phyloP scores from a whole-genome alignment of 37 sponge, comb jelly and placozoan species.

The Halisarca cf. caerulea region DNA sequence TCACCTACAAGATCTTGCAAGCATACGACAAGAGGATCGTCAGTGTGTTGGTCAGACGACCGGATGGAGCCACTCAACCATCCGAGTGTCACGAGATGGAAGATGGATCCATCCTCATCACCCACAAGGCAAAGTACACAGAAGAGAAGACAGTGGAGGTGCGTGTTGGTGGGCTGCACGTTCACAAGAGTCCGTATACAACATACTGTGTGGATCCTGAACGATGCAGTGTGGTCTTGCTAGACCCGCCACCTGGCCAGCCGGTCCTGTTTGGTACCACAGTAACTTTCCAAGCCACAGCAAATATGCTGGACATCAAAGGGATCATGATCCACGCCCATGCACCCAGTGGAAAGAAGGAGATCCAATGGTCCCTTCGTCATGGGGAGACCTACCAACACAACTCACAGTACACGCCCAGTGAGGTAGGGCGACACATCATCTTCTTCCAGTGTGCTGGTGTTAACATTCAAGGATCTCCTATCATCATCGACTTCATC shows the following conservation, averaged over 20 bases:
- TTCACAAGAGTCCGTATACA: conserved; percentile 77
- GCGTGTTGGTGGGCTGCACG: conserved; percentile 45
- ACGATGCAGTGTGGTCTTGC: conserved; percentile 62
- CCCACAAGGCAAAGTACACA: conserved; percentile 49
- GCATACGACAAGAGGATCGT: conserved; percentile 38
- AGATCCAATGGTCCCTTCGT: conserved; percentile 13
- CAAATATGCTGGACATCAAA: conserved; percentile 28
- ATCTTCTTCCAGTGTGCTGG: conserved; percentile 80
- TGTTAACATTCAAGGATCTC: conserved; percentile 78
- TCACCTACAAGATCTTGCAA: conserved; percentile 42
- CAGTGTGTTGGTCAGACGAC: conserved; percentile 44
- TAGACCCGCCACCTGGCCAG: conserved; percentile 58
- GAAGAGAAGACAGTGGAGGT: conserved; percentile 61
- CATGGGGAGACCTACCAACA: conserved; percentile 37
- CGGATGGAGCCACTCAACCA: conserved; percentile 38
- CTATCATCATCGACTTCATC: conserved; percentile 51
- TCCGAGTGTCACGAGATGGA: conserved; percentile 30
- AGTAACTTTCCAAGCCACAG: conserved; percentile 49
- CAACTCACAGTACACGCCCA: conserved; percentile 44
- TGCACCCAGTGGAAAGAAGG: conserved; percentile 36
- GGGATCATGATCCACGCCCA: conserved; percentile 50
- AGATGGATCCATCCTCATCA: conserved; percentile 38
- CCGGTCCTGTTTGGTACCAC: conserved; percentile 41
- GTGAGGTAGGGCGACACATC: conserved; percentile 64
- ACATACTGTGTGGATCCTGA: conserved; percentile 73